Evolutionary conservation across 2,888 invertebrate species (phyloP), one percentile per base, ranked within the genome.

Genomic region (Thyatira batis): DNA sequence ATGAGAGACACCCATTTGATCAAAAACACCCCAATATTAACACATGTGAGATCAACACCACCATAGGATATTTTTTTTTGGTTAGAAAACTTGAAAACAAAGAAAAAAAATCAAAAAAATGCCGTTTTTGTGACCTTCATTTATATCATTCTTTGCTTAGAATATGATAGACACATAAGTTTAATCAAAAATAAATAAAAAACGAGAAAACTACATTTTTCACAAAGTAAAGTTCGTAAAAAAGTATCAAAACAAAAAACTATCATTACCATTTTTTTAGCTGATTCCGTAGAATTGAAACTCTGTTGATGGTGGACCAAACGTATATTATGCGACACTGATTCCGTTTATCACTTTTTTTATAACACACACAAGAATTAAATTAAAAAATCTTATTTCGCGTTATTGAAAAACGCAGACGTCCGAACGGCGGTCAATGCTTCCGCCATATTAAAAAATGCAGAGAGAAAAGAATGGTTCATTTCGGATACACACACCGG

Each of bases 231-330:
- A 87, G 84, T 89, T 88, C 75, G 82, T 87, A 87, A 92, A 92
- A 89, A 92, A 90, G 91, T 92, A 92, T 90, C 92, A 92, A 92
- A 92, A 92, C 92, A 93, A 93, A 93, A 92, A 92, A 92, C 89
- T 89, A 88, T 90, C 89, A 87, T 91, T 92, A 92, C 92, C 92
- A 92, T 92, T 92, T 92, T 92, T 90, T 79, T 67, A 63, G 70
- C 69, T 65, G 75, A 79, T 75, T 71, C 66, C 63, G 64, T 62
- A 55, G 71, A 68, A 67, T 65, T 61, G 52, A 55, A 64, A 56
- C 62, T 65, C 70, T 67, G 48, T 48, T 51, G 57, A 55, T 39
- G 55, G 57, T 57, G 50, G 50, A 49, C 45, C 58, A 52, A 54
- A 66, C 61, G 54, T 61, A 52, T 54, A 58, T 60, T 65, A 61